Evolutionary conservation across 2,113 vertebrate species (phyloP).

Genomic region (Arenaria interpres): DNA sequence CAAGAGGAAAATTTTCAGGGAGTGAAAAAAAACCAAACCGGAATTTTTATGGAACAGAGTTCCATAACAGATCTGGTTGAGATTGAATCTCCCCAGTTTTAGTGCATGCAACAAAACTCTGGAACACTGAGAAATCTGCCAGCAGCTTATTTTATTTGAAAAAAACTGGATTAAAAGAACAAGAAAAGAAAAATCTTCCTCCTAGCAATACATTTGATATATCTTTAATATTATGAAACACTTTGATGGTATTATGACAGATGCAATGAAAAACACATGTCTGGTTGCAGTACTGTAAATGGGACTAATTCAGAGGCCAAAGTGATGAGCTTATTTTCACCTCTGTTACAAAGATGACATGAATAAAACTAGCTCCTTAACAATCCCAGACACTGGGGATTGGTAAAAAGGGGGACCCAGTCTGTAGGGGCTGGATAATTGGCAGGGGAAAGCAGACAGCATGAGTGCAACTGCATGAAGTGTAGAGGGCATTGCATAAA

Average conservation of each 20-base stretch:
- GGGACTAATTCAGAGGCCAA: neutral
- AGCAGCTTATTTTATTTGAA: neutral
- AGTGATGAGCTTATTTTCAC: neutral
- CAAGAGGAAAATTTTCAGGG: neutral
- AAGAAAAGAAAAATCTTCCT: neutral
- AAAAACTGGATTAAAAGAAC: neutral
- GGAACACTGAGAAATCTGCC: neutral
- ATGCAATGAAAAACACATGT: neutral
- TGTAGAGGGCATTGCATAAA: neutral
- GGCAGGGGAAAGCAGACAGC: neutral
- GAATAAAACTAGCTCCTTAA: neutral
- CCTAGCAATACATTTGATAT: neutral
- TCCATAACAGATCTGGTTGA: neutral
- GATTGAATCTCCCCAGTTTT: neutral
- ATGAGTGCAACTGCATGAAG: fast-evolving
- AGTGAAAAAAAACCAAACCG: neutral
- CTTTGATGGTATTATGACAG: neutral
- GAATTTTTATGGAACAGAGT: neutral
- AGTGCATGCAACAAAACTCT: fast-evolving
- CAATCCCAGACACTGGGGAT: neutral
- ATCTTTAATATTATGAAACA: neutral
- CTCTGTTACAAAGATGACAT: neutral
- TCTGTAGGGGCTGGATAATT: fast-evolving
- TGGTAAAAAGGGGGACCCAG: neutral
- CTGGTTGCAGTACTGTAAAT: neutral